Conservation (phyloP, 2,113 vertebrate species). For the rabbit (Oryctolagus cuniculus) region DNA sequence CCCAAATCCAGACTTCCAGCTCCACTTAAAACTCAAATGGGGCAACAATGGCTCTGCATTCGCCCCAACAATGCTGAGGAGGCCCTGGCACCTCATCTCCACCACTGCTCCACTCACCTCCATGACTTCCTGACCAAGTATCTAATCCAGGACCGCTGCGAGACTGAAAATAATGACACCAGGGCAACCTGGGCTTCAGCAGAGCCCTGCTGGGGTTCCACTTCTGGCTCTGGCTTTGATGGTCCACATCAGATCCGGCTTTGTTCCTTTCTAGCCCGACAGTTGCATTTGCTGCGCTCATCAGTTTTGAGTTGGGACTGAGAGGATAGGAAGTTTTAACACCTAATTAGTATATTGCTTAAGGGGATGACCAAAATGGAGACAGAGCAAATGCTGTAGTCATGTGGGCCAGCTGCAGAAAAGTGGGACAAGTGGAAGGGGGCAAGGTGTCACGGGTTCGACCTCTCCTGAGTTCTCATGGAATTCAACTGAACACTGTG, state of each 20-base stretch:
- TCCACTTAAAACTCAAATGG: background rate
- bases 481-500: background rate
- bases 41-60: background rate
- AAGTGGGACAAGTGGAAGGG: constrained; percentile 62
- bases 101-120: background rate
- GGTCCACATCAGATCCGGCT: background rate
- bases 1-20: background rate
- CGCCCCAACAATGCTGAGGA: background rate
- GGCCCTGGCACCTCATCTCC: too few relatives aligned
- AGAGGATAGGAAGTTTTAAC: constrained; percentile 51
- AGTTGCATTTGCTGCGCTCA: constrained; percentile 29
- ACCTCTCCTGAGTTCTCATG: background rate
- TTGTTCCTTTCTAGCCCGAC: background rate
- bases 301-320: constrained; percentile 63
- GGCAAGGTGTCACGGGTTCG: background rate
- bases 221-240: background rate
- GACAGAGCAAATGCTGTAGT: constrained; percentile 10
- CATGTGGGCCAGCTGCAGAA: background rate
- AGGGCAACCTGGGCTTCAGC: background rate
- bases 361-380: constrained; percentile 69
- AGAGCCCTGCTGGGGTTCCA: background rate
- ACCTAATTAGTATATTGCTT: constrained; percentile 81
- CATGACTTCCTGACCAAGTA: background rate
- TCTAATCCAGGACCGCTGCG: background rate
- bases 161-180: background rate